phyloP scores from a whole-genome alignment of 2,113 vertebrate species.

The Cranoglanis bouderius region DNA sequence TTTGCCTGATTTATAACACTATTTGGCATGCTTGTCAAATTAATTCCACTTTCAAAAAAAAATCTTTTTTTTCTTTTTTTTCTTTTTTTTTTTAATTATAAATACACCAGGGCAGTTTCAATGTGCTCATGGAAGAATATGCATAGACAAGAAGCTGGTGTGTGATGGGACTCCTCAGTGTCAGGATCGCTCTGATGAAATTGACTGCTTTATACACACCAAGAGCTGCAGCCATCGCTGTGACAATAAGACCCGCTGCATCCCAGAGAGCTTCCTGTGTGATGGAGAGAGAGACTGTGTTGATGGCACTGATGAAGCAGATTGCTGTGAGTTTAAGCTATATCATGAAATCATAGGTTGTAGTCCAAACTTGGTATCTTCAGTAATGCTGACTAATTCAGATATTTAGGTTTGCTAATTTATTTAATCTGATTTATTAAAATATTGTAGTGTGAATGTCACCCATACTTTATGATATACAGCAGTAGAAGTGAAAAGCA shows the following conservation, averaged over 20 bases:
- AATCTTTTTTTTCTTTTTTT: too few relatives aligned
- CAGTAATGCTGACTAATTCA: not conserved
- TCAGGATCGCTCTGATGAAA: slow-evolving; percentile 63
- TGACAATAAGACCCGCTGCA: slow-evolving; percentile 75
- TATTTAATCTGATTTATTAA: not conserved
- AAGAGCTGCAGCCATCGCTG: slow-evolving; percentile 77
- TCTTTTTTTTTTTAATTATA: too few relatives aligned
- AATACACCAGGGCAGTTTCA: slow-evolving; percentile 36
- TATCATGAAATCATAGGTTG: not conserved
- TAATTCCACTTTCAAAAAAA: too few relatives aligned
- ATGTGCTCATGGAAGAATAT: slow-evolving; percentile 45
- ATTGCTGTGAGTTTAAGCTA: slow-evolving; percentile 15
- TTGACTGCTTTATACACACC: slow-evolving; percentile 62
- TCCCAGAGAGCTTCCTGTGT: slow-evolving; percentile 82
- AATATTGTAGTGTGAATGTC: not conserved
- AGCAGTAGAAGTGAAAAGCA: not conserved
- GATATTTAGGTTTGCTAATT: too few relatives aligned
- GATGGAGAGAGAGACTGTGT: slow-evolving; percentile 81
- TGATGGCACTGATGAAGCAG: slow-evolving; percentile 81
- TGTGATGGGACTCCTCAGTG: slow-evolving; percentile 63
- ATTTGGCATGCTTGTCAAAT: not conserved
- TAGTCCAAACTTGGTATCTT: not conserved
- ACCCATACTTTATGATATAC: not conserved
- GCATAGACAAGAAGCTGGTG: slow-evolving; percentile 47
- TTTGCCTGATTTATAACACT: not conserved